Evolutionary conservation across 2,888 invertebrate genomes (phyloP).

Genomic region (Teleiodes luculella): DNA sequence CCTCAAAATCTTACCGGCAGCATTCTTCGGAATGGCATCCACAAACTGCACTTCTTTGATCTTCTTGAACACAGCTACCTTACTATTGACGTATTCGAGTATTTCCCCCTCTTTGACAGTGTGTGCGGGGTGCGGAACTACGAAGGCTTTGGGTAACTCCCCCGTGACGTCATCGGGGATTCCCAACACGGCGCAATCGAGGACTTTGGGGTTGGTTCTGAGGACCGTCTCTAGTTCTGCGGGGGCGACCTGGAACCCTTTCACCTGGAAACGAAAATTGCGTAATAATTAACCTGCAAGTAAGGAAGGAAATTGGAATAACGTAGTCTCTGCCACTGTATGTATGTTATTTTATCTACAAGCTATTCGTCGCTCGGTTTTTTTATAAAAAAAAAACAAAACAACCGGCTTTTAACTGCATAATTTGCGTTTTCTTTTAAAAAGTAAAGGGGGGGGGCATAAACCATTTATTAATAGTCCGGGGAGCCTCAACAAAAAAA

Average conservation of each 20-base stretch:
- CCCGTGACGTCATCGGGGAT: conserved; percentile 84
- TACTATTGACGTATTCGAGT: conserved; percentile 80
- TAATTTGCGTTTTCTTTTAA: too few relatives aligned
- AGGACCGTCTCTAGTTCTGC: conserved; percentile 90
- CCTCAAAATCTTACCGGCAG: conserved; percentile 88
- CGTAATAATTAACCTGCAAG: too few relatives aligned
- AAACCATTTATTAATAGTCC: too few relatives aligned
- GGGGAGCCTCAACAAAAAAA: too few relatives aligned
- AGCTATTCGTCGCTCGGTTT: too few relatives aligned
- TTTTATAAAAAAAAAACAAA: too few relatives aligned
- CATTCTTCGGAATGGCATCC: conserved; percentile 84
- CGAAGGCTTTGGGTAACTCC: conserved; percentile 87
- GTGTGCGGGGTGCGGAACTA: conserved; percentile 76
- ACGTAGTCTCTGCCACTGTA: neutral
- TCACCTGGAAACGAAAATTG: conserved; percentile 63
- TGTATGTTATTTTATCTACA: too few relatives aligned
- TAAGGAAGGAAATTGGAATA: neutral
- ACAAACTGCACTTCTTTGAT: conserved; percentile 83
- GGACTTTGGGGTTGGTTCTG: conserved; percentile 84
- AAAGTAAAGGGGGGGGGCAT: too few relatives aligned
- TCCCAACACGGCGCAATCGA: conserved; percentile 91
- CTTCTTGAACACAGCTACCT: conserved; percentile 86
- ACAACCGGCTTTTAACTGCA: too few relatives aligned
- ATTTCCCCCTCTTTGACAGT: conserved; percentile 76
- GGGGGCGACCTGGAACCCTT: conserved; percentile 89